These are phyloP conservation scores for Metalampra italica DNA, from an alignment of 2,888 invertebrate genomes.

Conservation along the genomic window DNA sequence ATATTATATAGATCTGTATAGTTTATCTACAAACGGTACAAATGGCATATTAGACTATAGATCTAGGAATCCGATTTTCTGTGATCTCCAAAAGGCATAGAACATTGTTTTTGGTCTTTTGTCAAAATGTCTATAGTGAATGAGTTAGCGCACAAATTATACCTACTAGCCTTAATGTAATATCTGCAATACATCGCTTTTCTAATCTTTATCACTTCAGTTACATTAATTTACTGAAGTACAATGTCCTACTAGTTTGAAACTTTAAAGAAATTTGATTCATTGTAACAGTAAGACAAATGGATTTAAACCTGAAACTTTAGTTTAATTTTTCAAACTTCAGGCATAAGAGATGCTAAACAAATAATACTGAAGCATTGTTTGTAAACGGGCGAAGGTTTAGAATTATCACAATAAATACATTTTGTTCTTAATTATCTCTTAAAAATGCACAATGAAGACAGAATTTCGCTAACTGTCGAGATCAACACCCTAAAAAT, in stretches of 20 bases:
- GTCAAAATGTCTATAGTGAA: no score
- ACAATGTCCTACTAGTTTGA: no score
- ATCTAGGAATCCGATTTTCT: slow-evolving; percentile 35
- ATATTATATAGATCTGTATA: slow-evolving; percentile 47
- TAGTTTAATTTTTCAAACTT: neutral
- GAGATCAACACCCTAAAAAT: slow-evolving; percentile 1
- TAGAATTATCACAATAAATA: slow-evolving; percentile 21
- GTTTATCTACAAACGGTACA: slow-evolving; percentile 47
- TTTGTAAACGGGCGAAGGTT: slow-evolving; percentile 2
- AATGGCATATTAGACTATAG: slow-evolving; percentile 55
- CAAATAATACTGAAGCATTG: slow-evolving; percentile 14
- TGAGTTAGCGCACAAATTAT: no score
- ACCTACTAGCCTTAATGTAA: no score
- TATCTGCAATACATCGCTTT: no score
- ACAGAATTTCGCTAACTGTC: slow-evolving; percentile 1
- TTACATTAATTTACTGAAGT: no score
- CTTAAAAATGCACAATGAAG: slow-evolving; percentile 9
- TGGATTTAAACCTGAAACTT: neutral
- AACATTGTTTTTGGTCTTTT: slow-evolving; percentile 47
- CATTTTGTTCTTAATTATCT: slow-evolving; percentile 15
- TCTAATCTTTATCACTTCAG: no score
- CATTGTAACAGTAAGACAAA: no score
- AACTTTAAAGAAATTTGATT: no score
- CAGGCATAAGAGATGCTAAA: neutral
- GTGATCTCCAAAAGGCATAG: slow-evolving; percentile 25